Percentiles rank a stretch among this genome's conserved stretches.
These are phyloP conservation scores for Dasysyrphus albostriatus DNA, from an alignment of 2,888 invertebrate genomes.

Conservation along the genomic window DNA sequence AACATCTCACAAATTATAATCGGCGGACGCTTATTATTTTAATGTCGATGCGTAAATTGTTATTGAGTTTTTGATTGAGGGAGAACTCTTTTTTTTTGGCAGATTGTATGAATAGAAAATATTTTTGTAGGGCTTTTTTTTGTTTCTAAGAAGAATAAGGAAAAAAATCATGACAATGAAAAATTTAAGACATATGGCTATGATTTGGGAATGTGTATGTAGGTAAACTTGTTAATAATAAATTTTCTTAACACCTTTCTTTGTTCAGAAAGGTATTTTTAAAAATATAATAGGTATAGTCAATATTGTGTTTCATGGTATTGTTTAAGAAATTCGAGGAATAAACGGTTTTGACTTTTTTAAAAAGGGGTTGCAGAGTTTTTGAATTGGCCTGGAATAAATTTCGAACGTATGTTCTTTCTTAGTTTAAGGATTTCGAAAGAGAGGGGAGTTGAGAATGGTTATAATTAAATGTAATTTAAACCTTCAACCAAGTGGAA, in stretches of 20 bases:
- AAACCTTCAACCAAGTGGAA: too few species aligned
- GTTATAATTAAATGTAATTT: neutral
- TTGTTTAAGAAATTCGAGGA: slow-evolving; percentile 14
- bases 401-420: neutral
- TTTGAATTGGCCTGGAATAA: neutral
- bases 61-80: slow-evolving; percentile 35
- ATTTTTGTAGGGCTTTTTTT: neutral
- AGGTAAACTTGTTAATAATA: neutral
- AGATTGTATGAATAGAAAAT: slow-evolving; percentile 21
- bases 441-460: neutral
- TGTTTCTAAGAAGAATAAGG: neutral
- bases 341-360: neutral
- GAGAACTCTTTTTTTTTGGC: neutral
- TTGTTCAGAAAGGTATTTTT: neutral
- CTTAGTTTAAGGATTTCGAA: neutral
- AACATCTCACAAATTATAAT: slow-evolving; percentile 38
- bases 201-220: slow-evolving; percentile 5
- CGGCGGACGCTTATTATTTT: slow-evolving; percentile 46
- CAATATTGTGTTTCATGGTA: neutral
- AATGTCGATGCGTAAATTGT: slow-evolving; percentile 49
- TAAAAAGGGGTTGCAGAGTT: neutral
- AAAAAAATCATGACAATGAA: neutral
- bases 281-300: neutral
- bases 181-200: neutral
- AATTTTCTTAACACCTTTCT: slow-evolving; percentile 17